Evolutionary conservation across 1,140 invertebrate species (phyloP).

Genomic region (Calliopsis andreniformis): DNA sequence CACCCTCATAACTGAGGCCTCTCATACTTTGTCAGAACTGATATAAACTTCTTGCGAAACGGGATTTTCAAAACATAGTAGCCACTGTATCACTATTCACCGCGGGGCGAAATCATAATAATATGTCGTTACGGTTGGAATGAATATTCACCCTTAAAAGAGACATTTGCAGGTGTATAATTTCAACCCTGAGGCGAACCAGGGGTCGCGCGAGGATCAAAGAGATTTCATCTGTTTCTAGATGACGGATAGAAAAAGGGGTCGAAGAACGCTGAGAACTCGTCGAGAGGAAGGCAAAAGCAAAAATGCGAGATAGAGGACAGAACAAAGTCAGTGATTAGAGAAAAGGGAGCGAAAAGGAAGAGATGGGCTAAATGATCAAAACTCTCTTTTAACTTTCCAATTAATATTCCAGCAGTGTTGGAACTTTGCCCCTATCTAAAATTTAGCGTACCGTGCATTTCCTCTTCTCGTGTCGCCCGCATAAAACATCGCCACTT

Average conservation of each 20-base stretch:
- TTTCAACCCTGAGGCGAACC: constrained; percentile 47
- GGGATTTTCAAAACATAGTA: background rate
- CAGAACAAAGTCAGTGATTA: constrained; percentile 10
- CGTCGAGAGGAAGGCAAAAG: background rate
- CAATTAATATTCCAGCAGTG: constrained; percentile 72
- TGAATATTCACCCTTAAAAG: constrained; percentile 63
- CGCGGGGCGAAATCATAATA: constrained; percentile 56
- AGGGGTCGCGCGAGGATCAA: constrained; percentile 55
- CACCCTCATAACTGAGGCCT: background rate
- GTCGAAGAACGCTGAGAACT: background rate
- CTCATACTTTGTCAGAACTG: background rate
- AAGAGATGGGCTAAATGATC: constrained; percentile 35
- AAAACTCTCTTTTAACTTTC: constrained; percentile 73
- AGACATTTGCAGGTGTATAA: constrained; percentile 55
- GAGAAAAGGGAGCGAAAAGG: background rate
- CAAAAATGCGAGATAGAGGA: constrained; percentile 1
- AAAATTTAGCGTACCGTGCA: background rate
- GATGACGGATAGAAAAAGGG: constrained; percentile 14
- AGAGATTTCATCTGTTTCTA: constrained; percentile 47
- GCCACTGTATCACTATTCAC: constrained; percentile 3
- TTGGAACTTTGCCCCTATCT: constrained; percentile 16
- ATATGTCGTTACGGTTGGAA: constrained; percentile 56
- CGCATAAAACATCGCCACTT: constrained; percentile 68
- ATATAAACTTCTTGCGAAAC: no score
- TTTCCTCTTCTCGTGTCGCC: constrained; percentile 37